These are phyloP conservation scores for Callospermophilus lateralis DNA, from an alignment of 2,113 vertebrate species.

Conservation along the genomic window DNA sequence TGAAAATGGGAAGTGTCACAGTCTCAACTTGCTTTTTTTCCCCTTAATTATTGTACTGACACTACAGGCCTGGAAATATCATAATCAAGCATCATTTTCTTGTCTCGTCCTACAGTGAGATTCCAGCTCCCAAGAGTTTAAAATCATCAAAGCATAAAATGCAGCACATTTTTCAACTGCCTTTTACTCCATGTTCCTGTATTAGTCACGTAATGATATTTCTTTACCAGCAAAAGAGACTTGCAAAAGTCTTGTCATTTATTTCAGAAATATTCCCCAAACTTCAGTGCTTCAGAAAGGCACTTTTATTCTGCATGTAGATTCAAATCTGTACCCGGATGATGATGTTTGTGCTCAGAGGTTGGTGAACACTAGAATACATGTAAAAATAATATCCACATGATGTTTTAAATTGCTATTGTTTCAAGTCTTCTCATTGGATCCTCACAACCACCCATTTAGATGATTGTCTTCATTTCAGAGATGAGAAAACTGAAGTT, in stretches of 20 bases:
- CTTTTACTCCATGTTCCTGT: not conserved
- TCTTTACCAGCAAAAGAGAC: conserved; percentile 1
- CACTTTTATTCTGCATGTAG: not conserved
- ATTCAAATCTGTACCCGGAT: not conserved
- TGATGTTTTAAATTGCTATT: not conserved
- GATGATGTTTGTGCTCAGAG: not conserved
- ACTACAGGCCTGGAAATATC: not conserved
- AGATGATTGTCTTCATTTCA: not conserved
- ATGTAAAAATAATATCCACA: not conserved
- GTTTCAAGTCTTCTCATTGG: not conserved
- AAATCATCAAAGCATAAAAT: conserved; percentile 30
- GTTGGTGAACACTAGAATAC: not conserved
- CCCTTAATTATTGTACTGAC: conserved; percentile 39
- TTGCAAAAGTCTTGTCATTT: conserved; percentile 22
- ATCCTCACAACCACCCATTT: not conserved
- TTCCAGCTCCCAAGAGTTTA: not conserved
- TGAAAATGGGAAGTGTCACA: conserved; percentile 48
- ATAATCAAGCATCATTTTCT: conserved; percentile 65
- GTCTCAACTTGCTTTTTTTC: conserved; percentile 9
- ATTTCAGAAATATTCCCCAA: conserved; percentile 38
- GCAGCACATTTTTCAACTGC: not conserved
- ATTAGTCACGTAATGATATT: not conserved
- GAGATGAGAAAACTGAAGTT: not conserved
- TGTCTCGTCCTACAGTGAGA: conserved; percentile 50
- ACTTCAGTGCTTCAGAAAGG: not conserved